A percentile compares a stretch with the other conserved stretches of the same genome.
Evolutionary conservation across 1,140 invertebrate genomes (phyloP).

Genomic region (Ceratina calcarata): DNA sequence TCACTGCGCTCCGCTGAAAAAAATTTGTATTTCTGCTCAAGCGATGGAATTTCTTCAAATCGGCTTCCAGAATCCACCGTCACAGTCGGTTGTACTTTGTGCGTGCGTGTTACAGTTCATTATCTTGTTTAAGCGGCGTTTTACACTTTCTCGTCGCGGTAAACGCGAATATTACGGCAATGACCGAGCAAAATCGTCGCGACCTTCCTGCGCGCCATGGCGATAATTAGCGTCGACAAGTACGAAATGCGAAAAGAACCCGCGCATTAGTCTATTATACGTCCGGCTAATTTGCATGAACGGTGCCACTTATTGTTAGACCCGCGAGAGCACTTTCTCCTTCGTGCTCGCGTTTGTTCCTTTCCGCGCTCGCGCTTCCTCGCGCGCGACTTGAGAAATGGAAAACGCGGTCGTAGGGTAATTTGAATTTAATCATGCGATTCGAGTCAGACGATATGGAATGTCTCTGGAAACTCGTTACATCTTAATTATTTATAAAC

Average conservation of each 20-base stretch:
- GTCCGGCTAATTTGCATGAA: slow-evolving; percentile 37
- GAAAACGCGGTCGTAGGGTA: slow-evolving; percentile 28
- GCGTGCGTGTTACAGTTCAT: background rate
- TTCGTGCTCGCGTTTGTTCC: background rate
- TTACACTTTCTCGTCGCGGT: slow-evolving; percentile 2
- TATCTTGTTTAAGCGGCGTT: background rate
- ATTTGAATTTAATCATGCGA: slow-evolving; percentile 19
- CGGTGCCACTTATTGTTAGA: slow-evolving; percentile 37
- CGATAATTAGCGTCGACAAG: slow-evolving; percentile 40
- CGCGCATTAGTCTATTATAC: slow-evolving; percentile 31
- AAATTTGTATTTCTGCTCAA: background rate
- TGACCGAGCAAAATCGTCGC: slow-evolving; percentile 28
- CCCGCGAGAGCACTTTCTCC: slow-evolving; percentile 40
- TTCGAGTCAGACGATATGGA: background rate
- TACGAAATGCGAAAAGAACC: slow-evolving; percentile 20
- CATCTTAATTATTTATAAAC: background rate
- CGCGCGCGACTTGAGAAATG: slow-evolving; percentile 23
- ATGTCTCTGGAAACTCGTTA: background rate
- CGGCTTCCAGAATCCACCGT: background rate
- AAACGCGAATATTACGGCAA: slow-evolving; percentile 16
- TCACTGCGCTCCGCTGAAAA: no score
- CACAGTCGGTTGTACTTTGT: background rate
- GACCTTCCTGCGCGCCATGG: slow-evolving; percentile 24
- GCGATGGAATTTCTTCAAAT: background rate
- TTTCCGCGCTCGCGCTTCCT: background rate